Base-by-base conservation (phyloP, 2,797 vertebrate species). In the Rhabdophis nuchalis region DNA sequence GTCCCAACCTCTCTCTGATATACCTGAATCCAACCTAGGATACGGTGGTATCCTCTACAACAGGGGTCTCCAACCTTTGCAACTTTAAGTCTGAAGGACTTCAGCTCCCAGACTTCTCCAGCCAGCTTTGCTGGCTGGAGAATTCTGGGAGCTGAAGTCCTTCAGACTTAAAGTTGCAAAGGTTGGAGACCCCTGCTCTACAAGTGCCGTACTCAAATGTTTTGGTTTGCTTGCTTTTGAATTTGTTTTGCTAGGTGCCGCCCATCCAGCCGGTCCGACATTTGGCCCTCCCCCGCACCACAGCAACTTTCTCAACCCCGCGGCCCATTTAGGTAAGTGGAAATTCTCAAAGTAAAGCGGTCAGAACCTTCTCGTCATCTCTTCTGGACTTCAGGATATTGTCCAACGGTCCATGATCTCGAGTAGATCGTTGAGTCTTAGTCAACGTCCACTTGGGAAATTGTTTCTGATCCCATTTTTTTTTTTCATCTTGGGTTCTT, bases 251-350 rank as follows among this genome's bases (percentile, higher is more conserved):
- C 57, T 96, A 99, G 99, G 99, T 97, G 98, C 98, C 89, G 98
- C 98, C 57, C 99, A 99, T 87, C 99, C 98, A 46, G 97, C 98
- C 0, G 98, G 98, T 64, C 98, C 98, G 64, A 98, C 98, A 25
- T 99, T 99, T 4, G 98, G 99, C 92, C 98, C 98, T 88, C 98
- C 99, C 0, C 97, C 98, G 41, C 99, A 99, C 96, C 99, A 98
- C 92, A 98, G 98, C 96, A 99, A 99, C 97, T 99, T 99, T 94
- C 98, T 99, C 93, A 98, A 98, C 96, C 98, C 98, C 23, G 98
- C 98, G 23, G 98, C 99, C 95, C 99, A 99, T 96, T 98, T 99
- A 95, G 99, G 99, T 99, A 98, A 93, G 97, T 64, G 25, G 29
- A 29, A 57, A 7, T 8, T 5, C 1, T 27, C 14, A 52, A 5